Conservation (phyloP, 2,113 vertebrate species). For the human region GRCh38 chr12:115733501-115734000, state of each 20-base stretch:
- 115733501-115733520: not conserved
- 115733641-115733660: not conserved
- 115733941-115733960: not conserved
- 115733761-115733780: not conserved
- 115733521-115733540: not conserved
- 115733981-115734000: not conserved
- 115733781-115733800: not conserved
- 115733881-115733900: not conserved
- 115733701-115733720: not conserved
- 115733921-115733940: not conserved
- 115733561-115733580: not conserved
- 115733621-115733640: not conserved
- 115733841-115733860: not conserved
- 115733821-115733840: not conserved
- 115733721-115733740: not conserved
- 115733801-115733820: not conserved
- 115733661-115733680: not conserved
- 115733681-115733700: not conserved
- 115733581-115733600: not conserved
- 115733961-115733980: not conserved
- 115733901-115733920: not conserved
- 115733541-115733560: not conserved
- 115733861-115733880: not conserved
- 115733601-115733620: not conserved
- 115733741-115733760: not conserved